Evolutionary conservation across 2,113 vertebrate genomes (phyloP).

Genomic region (Sula dactylatra): DNA sequence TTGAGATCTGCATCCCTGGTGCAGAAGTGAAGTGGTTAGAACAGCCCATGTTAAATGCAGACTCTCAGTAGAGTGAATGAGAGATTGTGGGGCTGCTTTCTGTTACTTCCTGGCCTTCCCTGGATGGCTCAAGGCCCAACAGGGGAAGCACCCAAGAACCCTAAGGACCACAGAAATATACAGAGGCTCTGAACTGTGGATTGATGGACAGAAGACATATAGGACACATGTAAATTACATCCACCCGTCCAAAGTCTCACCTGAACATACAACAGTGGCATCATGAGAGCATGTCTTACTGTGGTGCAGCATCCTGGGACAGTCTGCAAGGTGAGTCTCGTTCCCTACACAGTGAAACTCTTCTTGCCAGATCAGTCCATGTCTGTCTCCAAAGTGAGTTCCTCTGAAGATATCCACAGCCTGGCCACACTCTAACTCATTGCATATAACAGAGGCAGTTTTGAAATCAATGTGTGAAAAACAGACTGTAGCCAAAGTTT

Average conservation of each 20-base stretch:
- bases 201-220: not conserved
- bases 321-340: slow-evolving; percentile 64
- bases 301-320: slow-evolving; percentile 2
- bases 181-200: not conserved
- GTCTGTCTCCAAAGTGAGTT: slow-evolving; percentile 34
- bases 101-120: not conserved
- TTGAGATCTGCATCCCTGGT: not conserved
- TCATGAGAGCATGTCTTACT: slow-evolving; percentile 46
- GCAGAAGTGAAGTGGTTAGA: not conserved
- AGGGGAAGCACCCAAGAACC: not conserved
- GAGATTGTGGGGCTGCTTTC: not conserved
- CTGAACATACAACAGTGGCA: slow-evolving; percentile 70
- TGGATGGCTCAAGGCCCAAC: not conserved
- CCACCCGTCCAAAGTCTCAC: slow-evolving; percentile 49
- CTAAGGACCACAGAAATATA: not conserved
- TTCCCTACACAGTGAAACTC: slow-evolving; percentile 66
- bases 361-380: slow-evolving; percentile 67
- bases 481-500: slow-evolving; percentile 64
- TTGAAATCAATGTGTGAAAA: slow-evolving; percentile 68
- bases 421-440: slow-evolving; percentile 69
- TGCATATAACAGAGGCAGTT: slow-evolving; percentile 70
- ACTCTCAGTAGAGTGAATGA: not conserved
- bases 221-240: not conserved
- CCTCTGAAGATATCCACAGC: slow-evolving; percentile 25
- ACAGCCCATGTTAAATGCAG: not conserved